These are phyloP conservation scores for Falco columbarius DNA, from an alignment of 2,797 vertebrate species.

Conservation along the genomic window DNA sequence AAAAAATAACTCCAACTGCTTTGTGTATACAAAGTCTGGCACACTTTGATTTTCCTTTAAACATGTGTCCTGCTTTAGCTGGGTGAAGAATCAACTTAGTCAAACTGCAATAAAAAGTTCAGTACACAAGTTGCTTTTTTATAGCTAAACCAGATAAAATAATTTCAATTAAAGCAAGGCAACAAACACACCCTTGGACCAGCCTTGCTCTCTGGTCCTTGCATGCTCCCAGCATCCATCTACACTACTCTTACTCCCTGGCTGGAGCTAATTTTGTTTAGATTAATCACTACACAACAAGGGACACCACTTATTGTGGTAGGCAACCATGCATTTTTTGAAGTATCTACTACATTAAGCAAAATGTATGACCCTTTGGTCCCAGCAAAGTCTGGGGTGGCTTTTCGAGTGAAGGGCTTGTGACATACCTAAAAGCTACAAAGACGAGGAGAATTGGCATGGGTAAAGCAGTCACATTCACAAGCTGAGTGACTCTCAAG, in stretches of 20 bases:
- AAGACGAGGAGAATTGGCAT: neutral
- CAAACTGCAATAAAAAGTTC: neutral
- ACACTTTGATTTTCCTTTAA: neutral
- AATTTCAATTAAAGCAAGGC: no score
- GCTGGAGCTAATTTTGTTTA: neutral
- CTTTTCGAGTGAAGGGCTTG: neutral
- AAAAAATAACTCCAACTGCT: neutral
- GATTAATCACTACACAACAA: neutral
- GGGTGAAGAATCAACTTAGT: neutral
- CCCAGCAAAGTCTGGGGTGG: neutral
- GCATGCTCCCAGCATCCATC: neutral
- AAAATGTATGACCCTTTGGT: neutral
- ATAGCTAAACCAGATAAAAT: neutral
- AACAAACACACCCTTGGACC: rapidly evolving
- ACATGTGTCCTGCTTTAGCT: neutral
- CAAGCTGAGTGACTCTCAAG: neutral
- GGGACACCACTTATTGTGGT: neutral
- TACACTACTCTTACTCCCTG: neutral
- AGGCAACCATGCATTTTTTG: neutral
- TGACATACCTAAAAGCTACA: neutral
- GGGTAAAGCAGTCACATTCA: neutral
- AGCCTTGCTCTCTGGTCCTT: neutral
- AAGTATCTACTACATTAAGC: neutral
- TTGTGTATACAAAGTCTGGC: neutral
- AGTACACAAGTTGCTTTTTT: neutral